A percentile compares a stretch with the other conserved stretches of the same genome.
Evolutionary conservation across 2,113 vertebrate species (phyloP).

Genomic region (Hippocampus mohnikei): DNA sequence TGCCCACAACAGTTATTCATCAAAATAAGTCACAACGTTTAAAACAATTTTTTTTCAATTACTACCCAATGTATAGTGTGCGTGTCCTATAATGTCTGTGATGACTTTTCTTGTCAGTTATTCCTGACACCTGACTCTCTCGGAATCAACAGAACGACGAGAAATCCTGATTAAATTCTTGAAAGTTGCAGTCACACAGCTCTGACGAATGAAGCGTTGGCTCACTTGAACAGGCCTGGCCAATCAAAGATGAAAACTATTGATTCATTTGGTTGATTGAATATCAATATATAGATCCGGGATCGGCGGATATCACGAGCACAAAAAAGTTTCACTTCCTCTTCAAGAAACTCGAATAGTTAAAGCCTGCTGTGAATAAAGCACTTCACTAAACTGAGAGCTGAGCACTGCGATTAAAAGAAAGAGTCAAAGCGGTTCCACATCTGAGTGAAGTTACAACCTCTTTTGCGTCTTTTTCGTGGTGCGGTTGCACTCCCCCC

Average conservation of each 20-base stretch:
- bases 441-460: slow-evolving; percentile 2
- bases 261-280: neutral
- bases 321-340: slow-evolving; percentile 56
- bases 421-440: slow-evolving; percentile 13
- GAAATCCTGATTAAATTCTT: neutral
- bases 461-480: slow-evolving; percentile 3
- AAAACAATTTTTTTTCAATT: too few relatives aligned
- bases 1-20: too few relatives aligned
- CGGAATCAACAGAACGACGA: neutral
- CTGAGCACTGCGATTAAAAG: slow-evolving; percentile 30
- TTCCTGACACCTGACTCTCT: neutral
- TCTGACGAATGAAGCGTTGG: too few relatives aligned
- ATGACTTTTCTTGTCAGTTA: neutral
- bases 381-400: slow-evolving; percentile 35
- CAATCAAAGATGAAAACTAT: neutral
- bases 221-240: neutral
- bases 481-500: neutral
- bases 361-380: slow-evolving; percentile 52
- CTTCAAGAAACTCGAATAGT: slow-evolving; percentile 60
- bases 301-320: neutral
- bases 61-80: too few relatives aligned
- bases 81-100: neutral
- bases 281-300: neutral
- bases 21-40: too few relatives aligned
- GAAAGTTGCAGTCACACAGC: too few relatives aligned